phyloP scores from a whole-genome alignment of 2,113 vertebrate genomes.

The Sebastes schlegelii region DNA sequence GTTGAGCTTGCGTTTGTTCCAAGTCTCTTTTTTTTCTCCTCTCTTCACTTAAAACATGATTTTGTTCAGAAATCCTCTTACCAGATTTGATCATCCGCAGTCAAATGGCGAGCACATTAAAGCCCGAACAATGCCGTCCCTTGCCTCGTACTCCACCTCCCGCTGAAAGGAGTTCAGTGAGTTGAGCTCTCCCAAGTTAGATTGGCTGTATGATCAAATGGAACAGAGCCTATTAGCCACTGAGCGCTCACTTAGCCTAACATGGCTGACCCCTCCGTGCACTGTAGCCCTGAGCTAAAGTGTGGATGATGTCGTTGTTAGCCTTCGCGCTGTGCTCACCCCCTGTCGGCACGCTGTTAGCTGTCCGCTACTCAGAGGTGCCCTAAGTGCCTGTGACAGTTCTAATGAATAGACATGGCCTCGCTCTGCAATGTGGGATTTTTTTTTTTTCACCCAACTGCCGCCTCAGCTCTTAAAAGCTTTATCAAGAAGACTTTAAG shows the following conservation, averaged over 20 bases:
- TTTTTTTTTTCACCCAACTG: conserved; percentile 82
- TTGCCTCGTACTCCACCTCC: conserved; percentile 35
- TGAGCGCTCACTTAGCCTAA: conserved; percentile 57
- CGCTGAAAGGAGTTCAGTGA: conserved; percentile 35
- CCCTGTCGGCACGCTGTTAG: conserved; percentile 85
- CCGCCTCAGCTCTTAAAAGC: conserved; percentile 90
- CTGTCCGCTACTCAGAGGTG: conserved; percentile 86
- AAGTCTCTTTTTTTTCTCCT: background rate
- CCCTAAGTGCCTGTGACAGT: conserved; percentile 91
- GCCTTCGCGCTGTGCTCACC: conserved; percentile 55
- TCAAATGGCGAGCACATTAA: conserved; percentile 51
- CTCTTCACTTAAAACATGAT: background rate
- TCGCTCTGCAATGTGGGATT: conserved; percentile 82
- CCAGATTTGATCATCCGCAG: conserved; percentile 50
- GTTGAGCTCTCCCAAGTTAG: conserved; percentile 44
- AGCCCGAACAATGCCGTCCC: conserved; percentile 35
- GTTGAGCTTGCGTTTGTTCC: background rate
- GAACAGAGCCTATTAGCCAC: conserved; percentile 71
- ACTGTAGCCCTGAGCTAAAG: conserved; percentile 57
- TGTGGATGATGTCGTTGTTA: conserved; percentile 56
- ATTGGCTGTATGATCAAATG: conserved; percentile 71
- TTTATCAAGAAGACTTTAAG: conserved; percentile 79
- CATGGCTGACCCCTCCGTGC: conserved; percentile 58
- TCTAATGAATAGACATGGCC: conserved; percentile 93
- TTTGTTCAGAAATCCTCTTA: conserved; percentile 14